phyloP scores from a whole-genome alignment of 1,140 invertebrate species.

The Tetragnatha versicolor region DNA sequence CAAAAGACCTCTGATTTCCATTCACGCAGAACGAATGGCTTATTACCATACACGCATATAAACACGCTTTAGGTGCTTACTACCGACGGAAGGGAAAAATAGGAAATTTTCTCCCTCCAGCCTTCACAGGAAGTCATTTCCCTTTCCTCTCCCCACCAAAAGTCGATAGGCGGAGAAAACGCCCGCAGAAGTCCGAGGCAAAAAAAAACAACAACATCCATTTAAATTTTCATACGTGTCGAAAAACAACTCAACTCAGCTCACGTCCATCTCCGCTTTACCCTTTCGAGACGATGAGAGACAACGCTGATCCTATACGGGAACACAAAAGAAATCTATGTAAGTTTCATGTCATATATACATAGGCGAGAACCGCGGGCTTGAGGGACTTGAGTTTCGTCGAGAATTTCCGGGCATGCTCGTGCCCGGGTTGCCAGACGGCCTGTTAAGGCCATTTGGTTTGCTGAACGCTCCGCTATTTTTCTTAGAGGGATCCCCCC shows the following conservation, averaged over 20 bases:
- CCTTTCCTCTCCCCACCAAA: too few species aligned
- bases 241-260: background rate
- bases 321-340: background rate
- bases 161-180: too few species aligned
- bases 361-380: background rate
- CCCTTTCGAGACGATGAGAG: background rate
- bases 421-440: background rate
- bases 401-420: background rate
- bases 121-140: too few species aligned
- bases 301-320: background rate
- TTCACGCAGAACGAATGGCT: too few species aligned
- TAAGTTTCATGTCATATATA: background rate
- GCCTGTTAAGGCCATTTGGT: background rate
- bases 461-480: background rate
- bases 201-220: background rate
- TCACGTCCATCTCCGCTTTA: background rate
- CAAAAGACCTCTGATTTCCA: too few species aligned
- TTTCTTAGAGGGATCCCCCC: too few species aligned
- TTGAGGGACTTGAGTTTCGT: background rate
- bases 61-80: too few species aligned
- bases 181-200: too few species aligned
- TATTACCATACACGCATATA: too few species aligned
- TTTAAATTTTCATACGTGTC: constrained; percentile 32
- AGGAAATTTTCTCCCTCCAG: too few species aligned
- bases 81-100: too few species aligned